Base-by-base conservation (phyloP, 2,113 vertebrate species). In the Lepus europaeus region DNA sequence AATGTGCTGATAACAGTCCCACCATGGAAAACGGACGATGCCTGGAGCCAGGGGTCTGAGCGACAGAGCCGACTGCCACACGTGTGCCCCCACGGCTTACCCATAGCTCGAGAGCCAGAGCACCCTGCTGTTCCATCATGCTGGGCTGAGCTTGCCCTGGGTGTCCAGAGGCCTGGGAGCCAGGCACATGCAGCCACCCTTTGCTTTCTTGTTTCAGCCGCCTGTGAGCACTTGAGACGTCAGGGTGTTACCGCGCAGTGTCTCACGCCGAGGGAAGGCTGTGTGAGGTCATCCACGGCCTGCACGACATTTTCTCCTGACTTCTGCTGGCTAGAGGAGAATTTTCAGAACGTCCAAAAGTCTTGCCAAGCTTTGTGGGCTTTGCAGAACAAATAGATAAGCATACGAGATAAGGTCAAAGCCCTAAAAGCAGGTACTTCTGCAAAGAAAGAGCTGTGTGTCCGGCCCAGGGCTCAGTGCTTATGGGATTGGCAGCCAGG, bases 71-170 rank as follows among this genome's bases (percentile, higher is more conserved):
- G 10, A 51, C 29, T 1, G 39, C 68, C 7, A 0, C 0, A 87
- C 33, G 0, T 6, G 1, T 13, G n/a, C 39, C 69, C 27, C 6
- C 0, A 11, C 2, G 17, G n/a, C 19, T 4, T 5, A 0, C 20
- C 16, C 39, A 1, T 7, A 22, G 81, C 17, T 63, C 36, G 5
- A 4, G 66, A 51, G 22, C 2, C 5, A 9, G 31, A 6, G 1
- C 17, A 8, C 6, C 17, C 31, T 1, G 14, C 5, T 3, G 0
- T 1, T 39, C 0, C 1, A 59, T 5, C 39, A 2, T 0, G 6
- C 69, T 22, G 25, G 2, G 10, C 78, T 0, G 2, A 78, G n/a
- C 23, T 12, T 45, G 3, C 36, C 36, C n/a, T 12, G 1, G 17
- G 51, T 27, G 49, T 39, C 23, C 19, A 0, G 49, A 56, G 33